Percentiles rank a stretch among this genome's conserved stretches.
These are phyloP conservation scores for Cyphomyrus plagiostoma DNA, from an alignment of 2,113 vertebrate species.

Conservation along the genomic window DNA sequence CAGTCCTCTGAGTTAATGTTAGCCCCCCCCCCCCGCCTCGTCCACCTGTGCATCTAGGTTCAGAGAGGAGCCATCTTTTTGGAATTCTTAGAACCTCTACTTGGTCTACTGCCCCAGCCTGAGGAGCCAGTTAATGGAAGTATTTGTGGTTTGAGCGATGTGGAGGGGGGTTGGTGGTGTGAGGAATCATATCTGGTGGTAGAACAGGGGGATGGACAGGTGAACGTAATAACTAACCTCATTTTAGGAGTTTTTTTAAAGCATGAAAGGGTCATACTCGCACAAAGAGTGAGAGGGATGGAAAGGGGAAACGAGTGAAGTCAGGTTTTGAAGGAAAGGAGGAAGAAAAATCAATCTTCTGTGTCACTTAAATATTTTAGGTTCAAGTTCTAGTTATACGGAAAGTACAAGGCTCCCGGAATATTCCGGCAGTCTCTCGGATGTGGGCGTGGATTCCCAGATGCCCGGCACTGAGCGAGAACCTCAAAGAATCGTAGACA, in stretches of 20 bases:
- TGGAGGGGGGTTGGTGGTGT: background rate
- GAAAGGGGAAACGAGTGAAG: background rate
- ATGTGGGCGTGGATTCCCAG: background rate
- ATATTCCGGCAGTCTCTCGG: background rate
- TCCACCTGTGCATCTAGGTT: background rate
- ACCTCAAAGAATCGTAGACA: background rate
- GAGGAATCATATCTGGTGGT: background rate
- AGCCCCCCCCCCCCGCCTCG: background rate
- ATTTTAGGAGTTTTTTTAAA: background rate
- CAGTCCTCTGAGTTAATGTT: background rate
- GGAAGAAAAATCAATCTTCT: background rate
- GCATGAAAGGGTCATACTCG: background rate
- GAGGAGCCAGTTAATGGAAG: background rate
- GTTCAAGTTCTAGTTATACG: background rate
- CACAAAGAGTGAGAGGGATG: background rate
- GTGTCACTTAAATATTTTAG: conserved; percentile 7
- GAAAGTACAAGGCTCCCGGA: background rate
- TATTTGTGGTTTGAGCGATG: background rate
- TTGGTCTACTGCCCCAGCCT: background rate
- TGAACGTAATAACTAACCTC: background rate
- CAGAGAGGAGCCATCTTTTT: background rate
- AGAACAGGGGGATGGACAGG: background rate
- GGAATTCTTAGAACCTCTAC: background rate
- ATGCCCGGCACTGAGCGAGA: background rate
- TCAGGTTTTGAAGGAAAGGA: background rate